Evolutionary conservation across 2,888 invertebrate genomes (phyloP), one percentile per base, ranked within the genome.

Genomic region (Nomada lathburiana): DNA sequence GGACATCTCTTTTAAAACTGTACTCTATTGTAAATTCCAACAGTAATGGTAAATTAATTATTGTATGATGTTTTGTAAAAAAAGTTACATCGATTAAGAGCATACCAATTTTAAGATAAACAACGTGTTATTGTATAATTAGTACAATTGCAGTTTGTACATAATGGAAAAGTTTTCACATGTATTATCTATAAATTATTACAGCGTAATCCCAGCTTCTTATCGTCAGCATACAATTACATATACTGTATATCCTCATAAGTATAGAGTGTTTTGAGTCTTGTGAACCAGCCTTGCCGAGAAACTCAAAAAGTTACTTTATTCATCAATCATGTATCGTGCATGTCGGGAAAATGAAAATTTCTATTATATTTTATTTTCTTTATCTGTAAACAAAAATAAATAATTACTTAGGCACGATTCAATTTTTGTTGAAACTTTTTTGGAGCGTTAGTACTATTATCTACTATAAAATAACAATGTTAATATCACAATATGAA

Each of bases 251-350:
- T 29, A 11, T n/a, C 2, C 16, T 36, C 50, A 47, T 36, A 18
- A 29, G 18, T 11, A 29, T 36, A 1, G 16, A 55, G 23, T n/a
- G 23, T 1, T 11, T 11, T 20, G 23, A 18, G 36, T 11, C 2
- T 50, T 80, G 60, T 50, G 50, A 47, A 68, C 44, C 63, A 80
- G 63, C 63, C 63, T 80, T 80, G 2, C 5, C 29, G 18, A 23
- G 52, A 26, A 29, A 65, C 36, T 20, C 11, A 59, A 59, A 23
- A 47, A 72, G 20, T 7, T 13, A 20, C 18, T 5, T 44, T 11
- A 26, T 42, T 20, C 20, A 2, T 50, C 4, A 53, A 36, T 36
- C 5, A 20, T 55, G 11, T 74, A 26, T 18, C n/a, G 23, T 1
- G 23, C 1, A 47, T 47, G 47, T 16, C 47, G 16, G 47, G 3